Evolutionary conservation across 2,797 vertebrate genomes (phyloP).

Genomic region (Arnoldichthys spilopterus): DNA sequence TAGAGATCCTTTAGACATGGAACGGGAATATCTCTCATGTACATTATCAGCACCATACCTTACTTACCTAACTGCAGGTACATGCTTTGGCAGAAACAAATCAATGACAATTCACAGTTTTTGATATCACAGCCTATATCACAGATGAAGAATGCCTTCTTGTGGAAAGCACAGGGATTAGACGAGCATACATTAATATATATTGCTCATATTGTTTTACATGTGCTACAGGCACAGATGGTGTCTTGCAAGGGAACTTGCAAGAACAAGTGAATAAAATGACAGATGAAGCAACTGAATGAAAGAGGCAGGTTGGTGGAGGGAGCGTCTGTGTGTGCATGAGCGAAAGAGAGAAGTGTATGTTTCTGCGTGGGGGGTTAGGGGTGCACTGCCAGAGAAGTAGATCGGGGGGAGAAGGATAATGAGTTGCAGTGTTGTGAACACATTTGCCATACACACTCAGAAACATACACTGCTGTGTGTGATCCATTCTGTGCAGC

Average conservation of each 20-base stretch:
- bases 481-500: too few relatives aligned
- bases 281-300: not conserved
- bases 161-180: not conserved
- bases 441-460: not conserved
- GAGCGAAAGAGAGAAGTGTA: not conserved
- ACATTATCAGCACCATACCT: constrained; percentile 21
- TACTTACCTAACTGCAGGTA: not conserved
- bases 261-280: constrained; percentile 10
- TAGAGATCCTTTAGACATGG: not conserved
- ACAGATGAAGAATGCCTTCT: not conserved
- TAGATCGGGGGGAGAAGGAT: not conserved
- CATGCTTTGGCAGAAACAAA: not conserved
- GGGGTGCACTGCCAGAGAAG: not conserved
- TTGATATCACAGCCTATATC: not conserved
- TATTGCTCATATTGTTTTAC: constrained; percentile 26
- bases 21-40: not conserved
- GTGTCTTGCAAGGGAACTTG: not conserved
- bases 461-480: not conserved
- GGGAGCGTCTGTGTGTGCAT: not conserved
- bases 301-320: not conserved
- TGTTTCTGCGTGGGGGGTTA: not conserved
- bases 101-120: not conserved
- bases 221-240: not conserved
- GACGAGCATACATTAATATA: constrained; percentile 26
- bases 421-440: not conserved